phyloP scores from a whole-genome alignment of 2,113 vertebrate species.

The Stictonetta naevosa region DNA sequence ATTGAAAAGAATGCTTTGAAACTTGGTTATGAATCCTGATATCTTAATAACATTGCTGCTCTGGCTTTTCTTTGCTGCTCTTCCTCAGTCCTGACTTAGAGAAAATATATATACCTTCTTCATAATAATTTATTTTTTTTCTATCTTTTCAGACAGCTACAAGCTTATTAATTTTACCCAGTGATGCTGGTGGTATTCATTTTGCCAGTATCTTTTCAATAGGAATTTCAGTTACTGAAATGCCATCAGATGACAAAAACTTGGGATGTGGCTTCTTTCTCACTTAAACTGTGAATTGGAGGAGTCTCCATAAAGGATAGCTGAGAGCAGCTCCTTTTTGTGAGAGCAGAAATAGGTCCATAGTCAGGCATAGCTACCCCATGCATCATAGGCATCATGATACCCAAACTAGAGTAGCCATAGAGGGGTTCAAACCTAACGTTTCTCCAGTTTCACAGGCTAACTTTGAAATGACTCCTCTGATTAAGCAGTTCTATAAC shows the following conservation, averaged over 20 bases:
- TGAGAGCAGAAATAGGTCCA: not conserved
- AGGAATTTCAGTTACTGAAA: not conserved
- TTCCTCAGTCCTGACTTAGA: not conserved
- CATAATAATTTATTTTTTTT: not conserved
- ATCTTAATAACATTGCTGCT: not conserved
- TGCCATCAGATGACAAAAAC: not conserved
- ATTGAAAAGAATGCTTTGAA: not conserved
- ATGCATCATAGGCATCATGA: fast-evolving
- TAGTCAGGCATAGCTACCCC: not conserved
- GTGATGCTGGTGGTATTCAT: not conserved
- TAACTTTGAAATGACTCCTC: not conserved
- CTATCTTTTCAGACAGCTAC: not conserved
- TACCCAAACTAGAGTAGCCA: not conserved
- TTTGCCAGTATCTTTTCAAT: not conserved
- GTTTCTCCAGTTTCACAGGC: not conserved
- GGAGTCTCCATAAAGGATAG: not conserved
- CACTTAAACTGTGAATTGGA: not conserved
- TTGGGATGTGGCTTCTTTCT: not conserved
- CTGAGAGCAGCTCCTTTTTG: not conserved
- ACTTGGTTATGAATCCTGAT: not conserved
- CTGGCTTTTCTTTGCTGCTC: not conserved
- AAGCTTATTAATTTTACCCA: not conserved
- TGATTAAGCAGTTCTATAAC: not conserved
- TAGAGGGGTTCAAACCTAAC: not conserved
- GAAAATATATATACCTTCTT: not conserved